A percentile compares a stretch with the other conserved stretches of the same genome.
These are phyloP conservation scores for Chaetophractus vellerosus DNA, from an alignment of 2,797 vertebrate species.

Conservation along the genomic window DNA sequence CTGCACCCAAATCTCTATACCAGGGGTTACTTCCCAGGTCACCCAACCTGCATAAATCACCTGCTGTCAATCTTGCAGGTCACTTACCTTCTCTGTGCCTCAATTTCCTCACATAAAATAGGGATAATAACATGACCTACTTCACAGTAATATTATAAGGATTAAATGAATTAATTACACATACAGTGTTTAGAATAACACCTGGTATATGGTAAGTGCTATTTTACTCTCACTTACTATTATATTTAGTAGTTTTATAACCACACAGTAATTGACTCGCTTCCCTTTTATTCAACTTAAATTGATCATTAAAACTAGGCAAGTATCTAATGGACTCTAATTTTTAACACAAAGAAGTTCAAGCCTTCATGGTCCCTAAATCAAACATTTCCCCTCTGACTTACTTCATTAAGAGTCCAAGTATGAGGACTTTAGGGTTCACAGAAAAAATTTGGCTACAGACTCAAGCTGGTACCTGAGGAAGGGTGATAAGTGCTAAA, in stretches of 20 bases:
- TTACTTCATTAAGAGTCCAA: conserved; percentile 68
- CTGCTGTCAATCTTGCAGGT: background rate
- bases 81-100: background rate
- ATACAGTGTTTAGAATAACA: background rate
- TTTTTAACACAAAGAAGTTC: conserved; percentile 49
- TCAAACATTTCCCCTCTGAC: conserved; percentile 57
- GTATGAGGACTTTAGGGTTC: background rate
- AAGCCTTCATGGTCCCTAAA: background rate
- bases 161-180: background rate
- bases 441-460: conserved; percentile 41
- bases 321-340: conserved; percentile 36
- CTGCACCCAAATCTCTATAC: background rate
- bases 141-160: background rate
- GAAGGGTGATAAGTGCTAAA: background rate
- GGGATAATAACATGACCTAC: background rate
- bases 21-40: background rate
- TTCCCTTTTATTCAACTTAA: conserved; percentile 19
- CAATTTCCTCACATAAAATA: background rate
- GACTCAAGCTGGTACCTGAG: background rate
- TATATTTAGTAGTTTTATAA: background rate
- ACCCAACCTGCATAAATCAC: background rate
- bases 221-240: background rate
- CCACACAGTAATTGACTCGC: background rate
- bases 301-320: conserved; percentile 41
- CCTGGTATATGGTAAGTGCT: background rate